Evolutionary conservation across 2,888 invertebrate species (phyloP), one percentile per base, ranked within the genome.

Genomic region (Ametastegia equiseti): DNA sequence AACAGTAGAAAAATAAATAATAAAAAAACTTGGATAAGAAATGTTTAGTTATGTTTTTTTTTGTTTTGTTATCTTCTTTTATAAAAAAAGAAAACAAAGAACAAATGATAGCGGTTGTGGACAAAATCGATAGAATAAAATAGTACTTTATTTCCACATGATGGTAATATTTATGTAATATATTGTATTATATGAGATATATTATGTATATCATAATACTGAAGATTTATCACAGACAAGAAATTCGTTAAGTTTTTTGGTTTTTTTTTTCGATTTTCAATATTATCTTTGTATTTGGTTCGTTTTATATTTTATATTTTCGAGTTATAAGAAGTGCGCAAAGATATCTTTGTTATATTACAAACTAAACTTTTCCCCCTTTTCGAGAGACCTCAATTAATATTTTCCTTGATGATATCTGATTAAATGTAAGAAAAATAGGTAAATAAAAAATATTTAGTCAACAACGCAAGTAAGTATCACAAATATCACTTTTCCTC

Each of bases 81-180:
- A 57, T 67, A 13, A 63, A 27, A 23, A 50, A 71, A 82, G 79
- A 85, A 85, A 84, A 84, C 84, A 87, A 85, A 87, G 82, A n/a
- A n/a, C n/a, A n/a, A n/a, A n/a, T n/a, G n/a, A 86, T 85, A 82
- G 84, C 82, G 84, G 84, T 23, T 85, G 84, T 86, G 84, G 84
- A 86, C 84, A 83, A n/a, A n/a, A n/a, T 87, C 84, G 82, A 84
- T 86, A 81, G 83, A 86, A 84, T 86, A 88, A 81, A 84, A 82
- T 86, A 60, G 11, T 60, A 86, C 84, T 87, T 88, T 87, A 86
- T 88, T 86, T 86, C 81, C 77, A 84, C 82, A 81, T 83, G 80
- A 86, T 84, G 27, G 67, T n/a, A 13, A 27, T 36, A 39, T 67
- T 67, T 23, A 13, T 67, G 11, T 65, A 11, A 9, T 9, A 30